phyloP scores from a whole-genome alignment of 1,140 invertebrate genomes.

The Trachelipus rathkii region DNA sequence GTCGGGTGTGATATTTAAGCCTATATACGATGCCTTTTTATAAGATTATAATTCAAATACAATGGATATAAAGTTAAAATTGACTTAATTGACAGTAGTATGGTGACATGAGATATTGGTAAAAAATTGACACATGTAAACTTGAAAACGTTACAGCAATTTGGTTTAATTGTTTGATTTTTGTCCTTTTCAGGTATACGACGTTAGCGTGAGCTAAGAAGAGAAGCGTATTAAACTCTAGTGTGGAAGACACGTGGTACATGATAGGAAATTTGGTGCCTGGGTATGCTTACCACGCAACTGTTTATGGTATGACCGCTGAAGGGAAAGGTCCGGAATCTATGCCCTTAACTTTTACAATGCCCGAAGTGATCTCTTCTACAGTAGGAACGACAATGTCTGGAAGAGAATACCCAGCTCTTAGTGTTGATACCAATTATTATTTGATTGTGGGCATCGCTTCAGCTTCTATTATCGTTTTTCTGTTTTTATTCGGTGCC shows the following conservation, averaged over 20 bases:
- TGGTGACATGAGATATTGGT: too few relatives aligned
- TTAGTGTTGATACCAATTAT: neutral
- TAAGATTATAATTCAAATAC: too few relatives aligned
- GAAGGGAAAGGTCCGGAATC: constrained; percentile 5
- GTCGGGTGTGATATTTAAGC: too few relatives aligned
- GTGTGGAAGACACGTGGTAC: neutral
- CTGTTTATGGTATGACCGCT: neutral
- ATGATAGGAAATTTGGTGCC: neutral
- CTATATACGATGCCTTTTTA: too few relatives aligned
- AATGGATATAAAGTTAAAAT: too few relatives aligned
- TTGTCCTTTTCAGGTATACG: neutral
- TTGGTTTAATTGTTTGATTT: too few relatives aligned
- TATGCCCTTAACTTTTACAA: neutral
- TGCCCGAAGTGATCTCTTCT: neutral
- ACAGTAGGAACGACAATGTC: neutral
- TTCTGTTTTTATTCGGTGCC: neutral
- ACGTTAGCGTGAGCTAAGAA: neutral
- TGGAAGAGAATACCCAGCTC: neutral
- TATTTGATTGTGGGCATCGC: neutral
- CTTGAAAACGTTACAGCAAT: too few relatives aligned
- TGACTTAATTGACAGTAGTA: too few relatives aligned
- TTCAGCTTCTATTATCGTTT: neutral
- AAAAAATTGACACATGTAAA: too few relatives aligned
- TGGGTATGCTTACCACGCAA: neutral
- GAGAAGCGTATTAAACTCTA: neutral